Conservation (phyloP, 1,140 invertebrate genomes). For the Homalodisca vitripennis region DNA sequence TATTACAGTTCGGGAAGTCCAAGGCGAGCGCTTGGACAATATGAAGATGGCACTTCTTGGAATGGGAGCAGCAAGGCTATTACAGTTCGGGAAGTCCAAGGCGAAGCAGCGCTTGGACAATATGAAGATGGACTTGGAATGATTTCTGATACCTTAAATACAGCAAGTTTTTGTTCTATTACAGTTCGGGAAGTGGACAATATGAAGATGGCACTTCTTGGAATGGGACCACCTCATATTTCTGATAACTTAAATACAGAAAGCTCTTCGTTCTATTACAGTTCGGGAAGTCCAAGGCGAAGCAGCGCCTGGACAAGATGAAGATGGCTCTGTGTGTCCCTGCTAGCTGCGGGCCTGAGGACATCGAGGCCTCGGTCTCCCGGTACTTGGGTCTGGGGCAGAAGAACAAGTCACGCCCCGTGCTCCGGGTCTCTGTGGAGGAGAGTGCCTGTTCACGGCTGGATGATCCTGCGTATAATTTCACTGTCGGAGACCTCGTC, state of each 20-base stretch:
- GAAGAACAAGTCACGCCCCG: conserved; percentile 26
- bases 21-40: too few relatives aligned
- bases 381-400: too few relatives aligned
- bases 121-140: conserved; percentile 55
- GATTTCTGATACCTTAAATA: too few relatives aligned
- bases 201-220: too few relatives aligned
- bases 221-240: too few relatives aligned
- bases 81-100: conserved; percentile 36
- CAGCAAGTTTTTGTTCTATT: too few relatives aligned
- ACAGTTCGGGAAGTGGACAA: too few relatives aligned
- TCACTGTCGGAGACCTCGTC: conserved; percentile 38
- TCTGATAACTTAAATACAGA: too few relatives aligned
- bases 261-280: too few relatives aligned
- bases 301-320: conserved; percentile 45
- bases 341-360: conserved; percentile 49
- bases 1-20: too few relatives aligned
- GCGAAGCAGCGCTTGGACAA: conserved; percentile 42
- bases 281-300: conserved; percentile 36
- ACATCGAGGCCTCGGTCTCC: conserved; percentile 52
- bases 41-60: too few relatives aligned
- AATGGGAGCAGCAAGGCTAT: too few relatives aligned
- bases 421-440: conserved; percentile 25
- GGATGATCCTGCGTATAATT: conserved; percentile 26
- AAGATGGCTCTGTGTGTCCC: conserved; percentile 57
- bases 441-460: conserved; percentile 34